Conservation (phyloP, 2,797 vertebrate genomes). For the Bradypodion pumilum region DNA sequence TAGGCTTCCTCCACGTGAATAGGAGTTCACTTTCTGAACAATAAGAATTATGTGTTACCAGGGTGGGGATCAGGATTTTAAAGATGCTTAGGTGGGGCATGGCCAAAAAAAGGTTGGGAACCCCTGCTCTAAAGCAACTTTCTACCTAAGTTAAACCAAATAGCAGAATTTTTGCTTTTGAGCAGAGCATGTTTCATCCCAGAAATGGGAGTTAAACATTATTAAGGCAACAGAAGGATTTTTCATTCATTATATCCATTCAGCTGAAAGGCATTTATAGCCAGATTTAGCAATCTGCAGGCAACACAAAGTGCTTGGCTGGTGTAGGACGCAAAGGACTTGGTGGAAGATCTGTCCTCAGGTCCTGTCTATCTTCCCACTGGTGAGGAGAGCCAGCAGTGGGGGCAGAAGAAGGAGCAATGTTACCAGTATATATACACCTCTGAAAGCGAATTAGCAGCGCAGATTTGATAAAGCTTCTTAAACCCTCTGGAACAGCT, state of each 20-base stretch:
- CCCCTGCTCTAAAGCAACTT: background rate
- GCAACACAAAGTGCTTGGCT: slow-evolving; percentile 80
- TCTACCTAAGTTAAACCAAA: slow-evolving; percentile 38
- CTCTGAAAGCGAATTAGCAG: slow-evolving; percentile 88
- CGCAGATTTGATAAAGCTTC: slow-evolving; percentile 88
- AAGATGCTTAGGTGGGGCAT: no score
- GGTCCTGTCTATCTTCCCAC: slow-evolving; percentile 80
- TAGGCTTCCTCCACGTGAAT: no score
- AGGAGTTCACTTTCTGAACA: no score
- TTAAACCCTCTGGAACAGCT: slow-evolving; percentile 77
- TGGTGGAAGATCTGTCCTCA: slow-evolving; percentile 67
- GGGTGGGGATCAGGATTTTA: no score
- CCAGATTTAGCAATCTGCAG: slow-evolving; percentile 56
- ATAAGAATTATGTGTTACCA: no score
- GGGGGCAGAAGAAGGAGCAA: slow-evolving; percentile 51
- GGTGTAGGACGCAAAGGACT: slow-evolving; percentile 66
- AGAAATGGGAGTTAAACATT: slow-evolving; percentile 25
- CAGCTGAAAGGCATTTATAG: slow-evolving; percentile 40
- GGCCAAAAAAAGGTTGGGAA: no score
- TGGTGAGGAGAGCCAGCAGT: slow-evolving; percentile 69
- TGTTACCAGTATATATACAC: slow-evolving; percentile 80
- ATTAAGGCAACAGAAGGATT: slow-evolving; percentile 18
- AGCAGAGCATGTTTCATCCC: background rate
- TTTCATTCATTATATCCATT: slow-evolving; percentile 47
- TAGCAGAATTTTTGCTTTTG: slow-evolving; percentile 44